Evolutionary conservation across 1,140 invertebrate genomes (phyloP).

Genomic region (Sipha flava): DNA sequence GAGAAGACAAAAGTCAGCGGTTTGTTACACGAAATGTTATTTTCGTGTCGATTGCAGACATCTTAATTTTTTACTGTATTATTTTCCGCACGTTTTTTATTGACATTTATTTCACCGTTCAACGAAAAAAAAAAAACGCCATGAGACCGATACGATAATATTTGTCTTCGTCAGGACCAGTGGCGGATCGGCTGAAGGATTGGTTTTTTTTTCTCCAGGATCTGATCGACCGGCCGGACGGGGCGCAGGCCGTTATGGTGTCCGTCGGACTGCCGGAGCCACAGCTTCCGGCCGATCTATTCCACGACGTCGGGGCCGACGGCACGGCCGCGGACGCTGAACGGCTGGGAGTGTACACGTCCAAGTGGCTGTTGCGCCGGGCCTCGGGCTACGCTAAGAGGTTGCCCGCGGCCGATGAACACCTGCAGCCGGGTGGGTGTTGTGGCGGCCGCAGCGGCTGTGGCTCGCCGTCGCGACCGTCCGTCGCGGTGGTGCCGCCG

Average conservation of each 20-base stretch:
- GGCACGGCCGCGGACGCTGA: conserved; percentile 38
- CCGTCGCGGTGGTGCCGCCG: conserved; percentile 54
- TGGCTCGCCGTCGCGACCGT: conserved; percentile 1
- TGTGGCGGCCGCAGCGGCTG: neutral
- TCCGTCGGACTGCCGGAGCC: conserved; percentile 64
- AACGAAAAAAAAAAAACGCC: no score
- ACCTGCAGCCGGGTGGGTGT: neutral
- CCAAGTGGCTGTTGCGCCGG: conserved; percentile 84
- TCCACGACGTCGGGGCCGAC: neutral
- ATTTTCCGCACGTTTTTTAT: no score
- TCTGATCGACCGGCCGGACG: neutral
- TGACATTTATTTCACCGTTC: no score
- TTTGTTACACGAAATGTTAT: no score
- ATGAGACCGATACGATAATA: no score
- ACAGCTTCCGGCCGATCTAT: conserved; percentile 45
- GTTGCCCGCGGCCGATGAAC: neutral
- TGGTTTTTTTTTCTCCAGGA: neutral
- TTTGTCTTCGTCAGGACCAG: no score
- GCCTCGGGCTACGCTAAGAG: conserved; percentile 79
- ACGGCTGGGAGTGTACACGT: conserved; percentile 87
- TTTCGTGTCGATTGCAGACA: no score
- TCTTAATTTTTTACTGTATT: no score
- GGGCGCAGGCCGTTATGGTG: neutral
- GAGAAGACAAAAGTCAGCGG: no score
- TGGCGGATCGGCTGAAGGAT: no score